Base-by-base conservation (phyloP, 2,888 invertebrate species). In the Lymantria monacha region DNA sequence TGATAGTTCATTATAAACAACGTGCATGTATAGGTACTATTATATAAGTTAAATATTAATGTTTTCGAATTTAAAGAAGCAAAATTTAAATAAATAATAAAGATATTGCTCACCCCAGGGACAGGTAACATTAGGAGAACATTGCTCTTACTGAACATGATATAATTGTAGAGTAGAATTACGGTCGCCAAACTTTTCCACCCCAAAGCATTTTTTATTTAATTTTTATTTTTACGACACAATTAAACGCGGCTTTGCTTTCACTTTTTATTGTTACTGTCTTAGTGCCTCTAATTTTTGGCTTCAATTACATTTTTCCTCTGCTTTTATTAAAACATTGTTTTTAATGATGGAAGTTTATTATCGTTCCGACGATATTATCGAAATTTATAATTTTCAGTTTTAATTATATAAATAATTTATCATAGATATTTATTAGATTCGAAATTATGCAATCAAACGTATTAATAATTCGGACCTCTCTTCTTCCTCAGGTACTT, bases 201-300 rank as follows among this genome's bases (percentile, higher is more conserved):
- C 87, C 90, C 90, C 79, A 71, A 70, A 82, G 81, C 79, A 80
- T 85, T 87, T 88, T 88, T 90, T 89, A 87, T 89, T 89, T 89
- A 86, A 88, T 90, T 90, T 88, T 90, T 88, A 88, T 87, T 89
- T 90, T 91, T 91, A 91, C 81, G 91, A 85, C 86, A 87, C 85
- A 81, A 87, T 90, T 87, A 89, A 86, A 88, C 87, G 83, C 77
- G 86, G 88, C 85, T 90, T 89, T 89, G 89, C 89, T 90, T 89
- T 89, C 83, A 82, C 79, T 85, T 89, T 89, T 90, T 89, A 88
- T 89, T 89, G 88, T 90, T 90, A 88, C 80, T 82, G 85, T 84
- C 87, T 79, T 87, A 84, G 85, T 87, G 81, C 85, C 84, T 85
- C 83, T 89, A 87, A 90, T 90, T 89, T 87, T 86, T 90, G 87